Base-by-base conservation (phyloP, 2,888 invertebrate genomes). In the Tenthredo amoena region DNA sequence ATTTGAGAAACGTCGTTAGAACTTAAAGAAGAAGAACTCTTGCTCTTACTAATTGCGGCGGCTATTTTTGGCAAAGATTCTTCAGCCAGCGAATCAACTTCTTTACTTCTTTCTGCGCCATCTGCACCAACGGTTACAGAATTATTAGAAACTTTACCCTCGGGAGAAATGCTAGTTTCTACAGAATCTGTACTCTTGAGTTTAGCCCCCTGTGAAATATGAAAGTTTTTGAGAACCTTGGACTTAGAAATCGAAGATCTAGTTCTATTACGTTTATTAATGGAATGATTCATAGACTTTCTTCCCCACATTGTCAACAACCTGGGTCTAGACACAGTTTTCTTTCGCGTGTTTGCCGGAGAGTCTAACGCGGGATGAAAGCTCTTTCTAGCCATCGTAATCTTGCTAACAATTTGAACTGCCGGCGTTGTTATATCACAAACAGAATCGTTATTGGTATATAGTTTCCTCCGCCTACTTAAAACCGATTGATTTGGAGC, bases 341-440 rank as follows among this genome's bases (percentile, higher is more conserved):
- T 86, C 2, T 3, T 47, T 15, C 40, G 76, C 1, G 0, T 71
- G 15, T 1, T 7, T 1, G 31, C n/a, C 21, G 86, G 74, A 15
- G 84, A 26, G 76, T 87, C 86, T 12, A 92, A 84, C 5, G 91
- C 91, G 9, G 91, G 92, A 88, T 91, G 91, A 65, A 86, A 81
- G 74, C 40, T 79, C 55, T 40, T 40, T 15, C 34, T 37, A 9
- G 40, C 58, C 9, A 47, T 50, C 34, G 31, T 85, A 1, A 58
- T 76, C 68, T 26, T 76, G 37, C 18, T 43, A 65, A 83, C 65
- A 40, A 62, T 74, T 7, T 87, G 86, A 7, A 92, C 92, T 21
- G 89, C 87, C 6, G 91, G 90, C 2, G 92, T 92, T 55, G 89
- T 85, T 84, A 88, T 87, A 21, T 86, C 88, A 12, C 86, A 90